phyloP scores from a whole-genome alignment of 2,113 vertebrate species.

The Cyrtonyx montezumae region DNA sequence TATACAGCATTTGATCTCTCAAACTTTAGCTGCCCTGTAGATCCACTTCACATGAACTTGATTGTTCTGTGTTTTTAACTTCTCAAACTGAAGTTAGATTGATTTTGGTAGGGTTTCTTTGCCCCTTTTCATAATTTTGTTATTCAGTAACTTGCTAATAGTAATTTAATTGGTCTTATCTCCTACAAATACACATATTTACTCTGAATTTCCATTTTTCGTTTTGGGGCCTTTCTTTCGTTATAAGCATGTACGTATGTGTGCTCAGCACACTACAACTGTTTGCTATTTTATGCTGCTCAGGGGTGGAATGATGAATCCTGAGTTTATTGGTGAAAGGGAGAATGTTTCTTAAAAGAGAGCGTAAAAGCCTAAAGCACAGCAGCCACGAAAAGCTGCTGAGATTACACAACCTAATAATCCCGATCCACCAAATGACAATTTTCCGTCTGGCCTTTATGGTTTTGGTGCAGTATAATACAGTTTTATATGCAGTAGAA shows the following conservation, averaged over 20 bases:
- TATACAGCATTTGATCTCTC: background rate
- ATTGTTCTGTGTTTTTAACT: background rate
- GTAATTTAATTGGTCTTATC: background rate
- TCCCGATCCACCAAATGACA: fast-evolving
- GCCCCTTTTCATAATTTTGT: background rate
- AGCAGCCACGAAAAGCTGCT: background rate
- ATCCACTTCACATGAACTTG: background rate
- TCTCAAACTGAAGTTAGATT: background rate
- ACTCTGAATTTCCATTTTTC: background rate
- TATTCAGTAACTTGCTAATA: background rate
- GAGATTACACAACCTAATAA: background rate
- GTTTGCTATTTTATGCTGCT: background rate
- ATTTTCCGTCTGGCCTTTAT: background rate
- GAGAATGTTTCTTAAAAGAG: background rate
- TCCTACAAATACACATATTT: background rate
- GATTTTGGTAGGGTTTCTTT: background rate
- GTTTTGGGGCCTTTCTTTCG: background rate
- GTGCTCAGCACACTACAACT: background rate
- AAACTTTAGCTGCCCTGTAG: background rate
- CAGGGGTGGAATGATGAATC: background rate
- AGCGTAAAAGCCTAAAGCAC: background rate
- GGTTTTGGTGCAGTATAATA: background rate
- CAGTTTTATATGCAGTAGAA: background rate
- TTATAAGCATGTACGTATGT: background rate
- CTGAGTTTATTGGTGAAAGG: background rate